Evolutionary conservation across 2,797 vertebrate genomes (phyloP).

Genomic region (Muscicapa comitata): DNA sequence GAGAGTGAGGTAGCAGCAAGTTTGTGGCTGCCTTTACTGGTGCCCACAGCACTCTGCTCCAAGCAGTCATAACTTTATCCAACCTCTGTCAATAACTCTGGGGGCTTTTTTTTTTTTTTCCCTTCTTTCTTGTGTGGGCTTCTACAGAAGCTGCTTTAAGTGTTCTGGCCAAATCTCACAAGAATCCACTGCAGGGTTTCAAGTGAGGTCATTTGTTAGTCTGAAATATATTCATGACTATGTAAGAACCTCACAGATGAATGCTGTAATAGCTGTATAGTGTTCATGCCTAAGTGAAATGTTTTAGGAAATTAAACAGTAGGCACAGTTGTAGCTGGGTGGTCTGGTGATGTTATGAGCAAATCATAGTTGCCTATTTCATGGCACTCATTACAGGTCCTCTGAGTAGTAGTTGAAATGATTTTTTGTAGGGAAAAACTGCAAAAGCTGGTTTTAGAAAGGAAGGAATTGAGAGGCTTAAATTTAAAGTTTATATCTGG

Average conservation of each 20-base stretch:
- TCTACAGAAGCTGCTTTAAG: neutral
- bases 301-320: neutral
- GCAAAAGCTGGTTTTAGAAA: neutral
- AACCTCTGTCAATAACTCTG: neutral
- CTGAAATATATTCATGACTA: neutral
- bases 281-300: neutral
- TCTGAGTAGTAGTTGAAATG: accelerated
- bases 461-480: neutral
- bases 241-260: neutral
- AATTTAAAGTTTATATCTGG: neutral
- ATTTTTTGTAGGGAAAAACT: neutral
- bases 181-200: neutral
- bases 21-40: neutral
- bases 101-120: neutral
- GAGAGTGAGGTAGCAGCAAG: neutral
- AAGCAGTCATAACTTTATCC: neutral
- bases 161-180: neutral
- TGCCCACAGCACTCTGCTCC: neutral
- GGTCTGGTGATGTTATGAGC: neutral
- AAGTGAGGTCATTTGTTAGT: neutral
- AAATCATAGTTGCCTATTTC: neutral
- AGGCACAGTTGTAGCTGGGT: neutral
- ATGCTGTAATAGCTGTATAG: neutral
- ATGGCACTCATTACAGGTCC: neutral
- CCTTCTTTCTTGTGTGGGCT: neutral